Evolutionary conservation across 2,888 invertebrate species (phyloP).

Genomic region (Agonum fuliginosum): DNA sequence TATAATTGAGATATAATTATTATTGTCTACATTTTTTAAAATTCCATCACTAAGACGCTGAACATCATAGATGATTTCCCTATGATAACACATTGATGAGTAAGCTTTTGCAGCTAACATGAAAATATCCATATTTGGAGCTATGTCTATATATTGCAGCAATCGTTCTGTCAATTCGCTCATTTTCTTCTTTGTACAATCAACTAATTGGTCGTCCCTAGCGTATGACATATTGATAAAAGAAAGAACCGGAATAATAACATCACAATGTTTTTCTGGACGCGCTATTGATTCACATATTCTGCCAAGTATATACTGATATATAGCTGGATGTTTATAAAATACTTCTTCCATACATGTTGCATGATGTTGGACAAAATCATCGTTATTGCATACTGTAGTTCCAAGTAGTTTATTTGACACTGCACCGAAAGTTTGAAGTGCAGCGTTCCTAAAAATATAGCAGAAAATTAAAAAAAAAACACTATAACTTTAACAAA

Average conservation of each 20-base stretch:
- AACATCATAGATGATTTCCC: background rate
- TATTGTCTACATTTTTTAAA: background rate
- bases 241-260: conserved; percentile 29
- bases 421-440: conserved; percentile 31
- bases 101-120: conserved; percentile 14
- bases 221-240: conserved; percentile 12
- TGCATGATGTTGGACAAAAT: background rate
- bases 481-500: background rate
- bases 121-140: background rate
- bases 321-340: conserved; percentile 10
- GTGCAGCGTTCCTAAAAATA: conserved; percentile 46
- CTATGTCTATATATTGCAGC: background rate
- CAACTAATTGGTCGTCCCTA: conserved; percentile 4
- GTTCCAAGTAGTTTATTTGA: conserved; percentile 21
- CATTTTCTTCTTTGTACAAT: background rate
- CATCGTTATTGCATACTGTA: background rate
- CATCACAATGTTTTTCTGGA: background rate
- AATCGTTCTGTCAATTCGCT: background rate
- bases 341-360: conserved; percentile 36
- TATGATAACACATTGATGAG: background rate
- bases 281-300: background rate
- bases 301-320: background rate
- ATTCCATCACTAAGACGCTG: background rate
- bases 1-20: background rate
- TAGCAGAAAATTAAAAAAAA: background rate